A percentile compares a stretch with the other conserved stretches of the same genome.
Evolutionary conservation across 2,888 invertebrate species (phyloP).

Genomic region (Mellilla xanthometata): DNA sequence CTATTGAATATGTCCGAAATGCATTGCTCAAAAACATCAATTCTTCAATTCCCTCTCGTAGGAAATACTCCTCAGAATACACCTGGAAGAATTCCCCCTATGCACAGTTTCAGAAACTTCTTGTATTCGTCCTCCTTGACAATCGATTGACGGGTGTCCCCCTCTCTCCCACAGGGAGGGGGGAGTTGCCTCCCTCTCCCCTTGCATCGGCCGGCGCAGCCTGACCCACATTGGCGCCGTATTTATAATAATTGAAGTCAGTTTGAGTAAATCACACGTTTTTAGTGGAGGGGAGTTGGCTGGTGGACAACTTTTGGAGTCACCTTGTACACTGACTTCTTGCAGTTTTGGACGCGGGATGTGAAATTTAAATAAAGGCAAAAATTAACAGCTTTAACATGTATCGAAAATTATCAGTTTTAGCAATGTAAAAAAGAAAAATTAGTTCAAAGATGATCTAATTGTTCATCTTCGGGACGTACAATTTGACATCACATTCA

Average conservation of each 20-base stretch:
- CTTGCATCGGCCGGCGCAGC: conserved; percentile 39
- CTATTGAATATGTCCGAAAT: no score
- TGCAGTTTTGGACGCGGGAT: no score
- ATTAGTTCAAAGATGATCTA: no score
- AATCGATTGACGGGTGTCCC: conserved; percentile 83
- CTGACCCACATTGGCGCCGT: conserved; percentile 77
- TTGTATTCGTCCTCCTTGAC: conserved; percentile 73
- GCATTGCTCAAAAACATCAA: background rate
- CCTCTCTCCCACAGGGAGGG: conserved; percentile 21
- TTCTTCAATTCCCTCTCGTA: background rate
- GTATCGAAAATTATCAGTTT: no score
- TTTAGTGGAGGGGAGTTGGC: conserved; percentile 8
- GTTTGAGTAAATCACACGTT: conserved; percentile 33
- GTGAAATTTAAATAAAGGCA: no score
- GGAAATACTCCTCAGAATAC: conserved; percentile 10
- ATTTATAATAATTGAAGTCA: conserved; percentile 80
- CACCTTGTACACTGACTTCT: no score
- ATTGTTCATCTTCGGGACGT: no score
- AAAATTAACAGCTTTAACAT: no score
- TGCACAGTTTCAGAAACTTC: conserved; percentile 46
- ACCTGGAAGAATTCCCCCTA: conserved; percentile 25
- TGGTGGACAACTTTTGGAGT: background rate
- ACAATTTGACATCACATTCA: no score
- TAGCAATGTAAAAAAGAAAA: no score
- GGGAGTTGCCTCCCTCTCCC: conserved; percentile 25